phyloP scores from a whole-genome alignment of 1,140 invertebrate species.

The Dolichoris vasculosae region DNA sequence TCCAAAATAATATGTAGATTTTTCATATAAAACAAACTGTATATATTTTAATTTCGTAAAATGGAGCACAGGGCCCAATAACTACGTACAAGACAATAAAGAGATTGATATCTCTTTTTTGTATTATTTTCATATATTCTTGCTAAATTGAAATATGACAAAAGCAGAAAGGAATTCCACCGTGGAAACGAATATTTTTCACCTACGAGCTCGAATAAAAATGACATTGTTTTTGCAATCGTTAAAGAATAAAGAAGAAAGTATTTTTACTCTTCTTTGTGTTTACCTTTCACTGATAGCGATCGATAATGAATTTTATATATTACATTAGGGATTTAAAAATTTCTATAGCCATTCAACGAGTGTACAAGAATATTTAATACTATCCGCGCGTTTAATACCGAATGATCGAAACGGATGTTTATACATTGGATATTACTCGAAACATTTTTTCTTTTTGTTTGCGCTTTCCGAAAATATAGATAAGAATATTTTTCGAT shows the following conservation, averaged over 20 bases:
- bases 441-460: background rate
- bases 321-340: background rate
- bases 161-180: background rate
- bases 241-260: background rate
- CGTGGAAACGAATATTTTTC: background rate
- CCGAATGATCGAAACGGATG: background rate
- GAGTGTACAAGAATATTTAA: background rate
- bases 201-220: background rate
- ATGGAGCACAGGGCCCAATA: no score
- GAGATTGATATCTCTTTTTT: no score
- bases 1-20: no score
- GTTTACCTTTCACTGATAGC: background rate
- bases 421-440: background rate
- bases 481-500: background rate
- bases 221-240: background rate
- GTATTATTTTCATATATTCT: no score
- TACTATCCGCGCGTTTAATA: background rate
- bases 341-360: background rate
- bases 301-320: background rate
- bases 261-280: background rate
- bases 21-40: no score
- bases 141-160: background rate
- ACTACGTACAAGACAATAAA: no score
- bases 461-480: background rate
- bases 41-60: no score